phyloP scores from a whole-genome alignment of 2,797 vertebrate genomes.

The Pipistrellus kuhlii region DNA sequence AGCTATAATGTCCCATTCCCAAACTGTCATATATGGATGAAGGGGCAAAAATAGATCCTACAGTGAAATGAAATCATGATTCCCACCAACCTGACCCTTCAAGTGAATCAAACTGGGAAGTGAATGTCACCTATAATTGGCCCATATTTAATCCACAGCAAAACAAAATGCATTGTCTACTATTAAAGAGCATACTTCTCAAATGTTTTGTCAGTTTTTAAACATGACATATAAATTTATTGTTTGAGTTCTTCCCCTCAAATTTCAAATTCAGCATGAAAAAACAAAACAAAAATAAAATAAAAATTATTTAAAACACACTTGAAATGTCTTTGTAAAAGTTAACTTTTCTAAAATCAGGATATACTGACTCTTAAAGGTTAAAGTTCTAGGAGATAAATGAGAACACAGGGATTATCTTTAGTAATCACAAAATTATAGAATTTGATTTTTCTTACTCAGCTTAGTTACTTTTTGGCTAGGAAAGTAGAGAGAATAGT shows the following conservation, averaged over 20 bases:
- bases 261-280: conserved; percentile 75
- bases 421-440: background rate
- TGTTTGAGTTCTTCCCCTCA: conserved; percentile 80
- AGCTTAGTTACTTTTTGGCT: background rate
- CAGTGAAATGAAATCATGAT: background rate
- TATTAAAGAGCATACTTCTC: conserved; percentile 87
- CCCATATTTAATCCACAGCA: background rate
- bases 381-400: background rate
- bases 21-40: background rate
- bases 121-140: background rate
- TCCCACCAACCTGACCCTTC: background rate
- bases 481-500: background rate
- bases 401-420: background rate
- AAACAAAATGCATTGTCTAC: background rate
- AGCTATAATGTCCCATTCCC: background rate
- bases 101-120: background rate
- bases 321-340: background rate
- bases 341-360: background rate
- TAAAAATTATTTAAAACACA: background rate
- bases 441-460: background rate
- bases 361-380: background rate
- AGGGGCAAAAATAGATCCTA: background rate
- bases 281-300: conserved; percentile 35
- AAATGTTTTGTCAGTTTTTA: conserved; percentile 85
- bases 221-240: conserved; percentile 82